Evolutionary conservation across 2,888 invertebrate genomes (phyloP).

Genomic region (Callyntrura guangdongensis): DNA sequence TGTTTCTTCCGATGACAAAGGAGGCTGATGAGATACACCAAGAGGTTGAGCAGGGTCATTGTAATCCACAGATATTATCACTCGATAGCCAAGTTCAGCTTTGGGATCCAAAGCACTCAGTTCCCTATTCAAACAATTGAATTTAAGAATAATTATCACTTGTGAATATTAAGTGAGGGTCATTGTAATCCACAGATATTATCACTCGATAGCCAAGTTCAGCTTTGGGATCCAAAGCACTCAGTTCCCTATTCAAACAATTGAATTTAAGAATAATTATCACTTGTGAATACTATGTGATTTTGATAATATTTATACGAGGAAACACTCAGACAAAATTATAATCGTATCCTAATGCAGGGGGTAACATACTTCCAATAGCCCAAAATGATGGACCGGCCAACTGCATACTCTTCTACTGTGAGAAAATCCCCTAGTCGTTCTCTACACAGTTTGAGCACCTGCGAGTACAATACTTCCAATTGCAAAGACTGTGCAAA

Average conservation of each 20-base stretch:
- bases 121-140: constrained; percentile 86
- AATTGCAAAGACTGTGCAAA: constrained; percentile 97
- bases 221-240: constrained; percentile 90
- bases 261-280: neutral
- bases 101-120: constrained; percentile 89
- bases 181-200: constrained; percentile 94
- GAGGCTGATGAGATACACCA: constrained; percentile 87
- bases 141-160: neutral
- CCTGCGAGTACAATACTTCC: constrained; percentile 95
- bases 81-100: constrained; percentile 94
- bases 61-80: constrained; percentile 95
- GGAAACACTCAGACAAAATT: too few species aligned
- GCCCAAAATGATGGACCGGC: constrained; percentile 95
- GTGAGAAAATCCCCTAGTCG: constrained; percentile 95
- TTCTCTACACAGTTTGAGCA: constrained; percentile 94
- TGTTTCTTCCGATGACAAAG: constrained; percentile 86
- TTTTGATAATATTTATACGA: too few species aligned
- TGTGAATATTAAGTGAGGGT: constrained; percentile 86
- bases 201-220: constrained; percentile 95
- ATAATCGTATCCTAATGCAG: neutral
- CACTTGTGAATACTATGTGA: neutral
- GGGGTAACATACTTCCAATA: constrained; percentile 93
- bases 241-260: constrained; percentile 86
- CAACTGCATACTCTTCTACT: constrained; percentile 96
- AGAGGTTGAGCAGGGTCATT: constrained; percentile 92